Evolutionary conservation across 1,140 invertebrate genomes (phyloP), one percentile per base, ranked within the genome.

Genomic region (Melanaphis sacchari): DNA sequence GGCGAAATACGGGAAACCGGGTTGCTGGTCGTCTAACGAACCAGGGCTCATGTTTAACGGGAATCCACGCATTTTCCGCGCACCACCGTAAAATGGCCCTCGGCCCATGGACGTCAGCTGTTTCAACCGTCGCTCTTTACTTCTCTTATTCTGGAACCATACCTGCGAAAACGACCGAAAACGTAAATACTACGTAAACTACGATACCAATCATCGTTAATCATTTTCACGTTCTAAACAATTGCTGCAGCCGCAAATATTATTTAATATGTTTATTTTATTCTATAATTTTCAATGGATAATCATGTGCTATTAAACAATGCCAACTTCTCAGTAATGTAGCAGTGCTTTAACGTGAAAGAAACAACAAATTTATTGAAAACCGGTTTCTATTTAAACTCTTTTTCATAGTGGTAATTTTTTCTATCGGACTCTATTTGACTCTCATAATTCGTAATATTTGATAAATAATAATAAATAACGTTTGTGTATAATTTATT

Each of bases 61-160:
- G 95, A 98, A 98, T 52, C 98, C 98, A 59, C 98, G 96, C 97
- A 98, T 98, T 95, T 98, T 98, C 94, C 98, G 96, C 43, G 98
- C 98, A 41, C 97, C 97, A 46, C 97, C 97, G 96, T 98, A 98
- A 96, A 98, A 98, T 31, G 97, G 98, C 82, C 97, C 97, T 66
- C 98, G 96, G 94, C 99, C 98, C 98, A 98, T 98, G 93, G 98
- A 98, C 91, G 98, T 98, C 94, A 98, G 96, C 95, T 98, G 98
- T 95, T 98, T 98, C 95, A 99, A 96, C 94, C 99, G 97, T 94
- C 99, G 96, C 96, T 99, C 98, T 96, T 99, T 99, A 94, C 99
- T 99, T 94, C 99, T 96, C 95, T 99, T 99, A 96, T 99, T 99
- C 96, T 99, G 99, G 96, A 99, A 99, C 99, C 99, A 99, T 93